Percentiles rank a stretch among this genome's conserved stretches.
These are phyloP conservation scores for Pipistrellus pipistrellus DNA, from an alignment of 2,797 vertebrate genomes.

Conservation along the genomic window DNA sequence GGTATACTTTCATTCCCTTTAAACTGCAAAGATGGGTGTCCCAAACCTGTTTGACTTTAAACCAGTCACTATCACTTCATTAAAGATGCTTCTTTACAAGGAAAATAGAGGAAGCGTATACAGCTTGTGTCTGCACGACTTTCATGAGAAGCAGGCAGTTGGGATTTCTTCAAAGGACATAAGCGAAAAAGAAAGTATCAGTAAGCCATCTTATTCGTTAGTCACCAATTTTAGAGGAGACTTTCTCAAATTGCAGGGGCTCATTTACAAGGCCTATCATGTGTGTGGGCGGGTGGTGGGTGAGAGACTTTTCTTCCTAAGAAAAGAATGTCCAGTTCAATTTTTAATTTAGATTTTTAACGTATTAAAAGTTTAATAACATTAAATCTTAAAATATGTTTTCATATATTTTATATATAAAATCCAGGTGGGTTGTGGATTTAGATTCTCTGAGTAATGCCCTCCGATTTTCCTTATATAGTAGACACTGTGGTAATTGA, in stretches of 20 bases:
- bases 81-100: not conserved
- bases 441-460: not conserved
- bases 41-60: not conserved
- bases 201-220: not conserved
- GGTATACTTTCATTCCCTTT: not conserved
- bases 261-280: not conserved
- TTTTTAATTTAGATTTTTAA: constrained; percentile 33
- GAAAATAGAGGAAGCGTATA: not conserved
- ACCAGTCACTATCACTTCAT: not conserved
- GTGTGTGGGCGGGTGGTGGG: not conserved
- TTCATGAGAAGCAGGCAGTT: not conserved
- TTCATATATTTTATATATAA: no score
- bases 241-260: not conserved
- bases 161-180: not conserved
- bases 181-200: not conserved
- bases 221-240: not conserved
- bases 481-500: not conserved
- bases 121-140: not conserved
- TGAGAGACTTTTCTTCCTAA: not conserved
- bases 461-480: not conserved
- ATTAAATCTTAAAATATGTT: constrained; percentile 12
- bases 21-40: not conserved
- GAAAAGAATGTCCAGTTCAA: constrained; percentile 5
- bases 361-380: not conserved
- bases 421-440: not conserved